phyloP scores from a whole-genome alignment of 2,113 vertebrate genomes.

The Clupea harengus region DNA sequence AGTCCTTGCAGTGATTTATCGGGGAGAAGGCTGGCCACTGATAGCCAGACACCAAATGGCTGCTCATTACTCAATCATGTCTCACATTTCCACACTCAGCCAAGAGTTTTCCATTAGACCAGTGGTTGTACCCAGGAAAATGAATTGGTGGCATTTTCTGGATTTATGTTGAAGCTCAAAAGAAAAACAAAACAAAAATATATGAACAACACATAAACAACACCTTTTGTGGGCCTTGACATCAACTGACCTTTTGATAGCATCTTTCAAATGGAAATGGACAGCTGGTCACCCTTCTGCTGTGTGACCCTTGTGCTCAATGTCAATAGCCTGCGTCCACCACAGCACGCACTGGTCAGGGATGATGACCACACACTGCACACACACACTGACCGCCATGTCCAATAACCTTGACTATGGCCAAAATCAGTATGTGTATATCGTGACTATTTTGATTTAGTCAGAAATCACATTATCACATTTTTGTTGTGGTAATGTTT shows the following conservation, averaged over 20 bases:
- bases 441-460: neutral
- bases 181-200: slow-evolving; percentile 74
- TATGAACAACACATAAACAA: slow-evolving; percentile 21
- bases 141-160: slow-evolving; percentile 74
- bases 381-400: neutral
- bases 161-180: slow-evolving; percentile 36
- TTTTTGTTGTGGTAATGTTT: neutral
- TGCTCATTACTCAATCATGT: slow-evolving; percentile 80
- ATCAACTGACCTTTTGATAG: slow-evolving; percentile 81
- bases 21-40: slow-evolving; percentile 74
- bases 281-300: slow-evolving; percentile 97
- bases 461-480: neutral
- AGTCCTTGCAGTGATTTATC: slow-evolving; percentile 80
- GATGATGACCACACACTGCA: neutral
- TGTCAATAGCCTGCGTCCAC: slow-evolving; percentile 80
- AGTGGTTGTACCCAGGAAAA: slow-evolving; percentile 73
- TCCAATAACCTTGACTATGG: neutral
- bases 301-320: slow-evolving; percentile 91
- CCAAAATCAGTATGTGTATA: neutral
- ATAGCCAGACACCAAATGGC: slow-evolving; percentile 77
- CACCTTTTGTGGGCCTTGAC: slow-evolving; percentile 73
- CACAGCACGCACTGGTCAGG: neutral
- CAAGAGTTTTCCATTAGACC: slow-evolving; percentile 75
- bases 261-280: slow-evolving; percentile 98
- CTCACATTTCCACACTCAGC: slow-evolving; percentile 69